phyloP scores from a whole-genome alignment of 2,797 vertebrate genomes.

The Pogonophryne albipinna region DNA sequence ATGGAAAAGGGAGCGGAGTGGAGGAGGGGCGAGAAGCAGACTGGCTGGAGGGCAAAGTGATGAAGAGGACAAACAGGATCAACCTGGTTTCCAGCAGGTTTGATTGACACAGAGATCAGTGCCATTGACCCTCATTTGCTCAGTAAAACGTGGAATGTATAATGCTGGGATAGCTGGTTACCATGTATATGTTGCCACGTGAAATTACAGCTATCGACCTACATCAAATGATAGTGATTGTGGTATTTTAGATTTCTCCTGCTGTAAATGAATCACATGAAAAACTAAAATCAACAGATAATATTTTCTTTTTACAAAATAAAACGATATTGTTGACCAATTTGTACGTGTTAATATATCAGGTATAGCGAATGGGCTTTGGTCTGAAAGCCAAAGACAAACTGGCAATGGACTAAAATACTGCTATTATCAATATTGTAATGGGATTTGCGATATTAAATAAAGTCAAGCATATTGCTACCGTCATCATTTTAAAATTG shows the following conservation, averaged over 20 bases:
- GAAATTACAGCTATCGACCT: no score
- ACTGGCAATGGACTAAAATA: neutral
- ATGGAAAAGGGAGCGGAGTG: slow-evolving; percentile 17
- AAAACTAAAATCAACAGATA: neutral
- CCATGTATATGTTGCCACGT: neutral
- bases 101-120: neutral
- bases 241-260: neutral
- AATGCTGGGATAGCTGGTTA: neutral
- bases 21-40: slow-evolving; percentile 7
- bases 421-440: neutral
- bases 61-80: neutral
- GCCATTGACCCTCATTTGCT: neutral
- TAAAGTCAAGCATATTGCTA: neutral
- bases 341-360: neutral
- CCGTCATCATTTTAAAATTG: neutral
- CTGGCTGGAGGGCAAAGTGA: slow-evolving; percentile 2
- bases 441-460: neutral
- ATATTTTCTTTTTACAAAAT: neutral
- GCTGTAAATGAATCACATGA: neutral
- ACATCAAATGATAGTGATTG: neutral
- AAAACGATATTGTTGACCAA: neutral
- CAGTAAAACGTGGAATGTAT: neutral
- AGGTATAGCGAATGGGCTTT: neutral
- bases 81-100: neutral
- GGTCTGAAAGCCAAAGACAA: neutral